Evolutionary conservation across 2,888 invertebrate genomes (phyloP).

Genomic region (Cordilura impudica): DNA sequence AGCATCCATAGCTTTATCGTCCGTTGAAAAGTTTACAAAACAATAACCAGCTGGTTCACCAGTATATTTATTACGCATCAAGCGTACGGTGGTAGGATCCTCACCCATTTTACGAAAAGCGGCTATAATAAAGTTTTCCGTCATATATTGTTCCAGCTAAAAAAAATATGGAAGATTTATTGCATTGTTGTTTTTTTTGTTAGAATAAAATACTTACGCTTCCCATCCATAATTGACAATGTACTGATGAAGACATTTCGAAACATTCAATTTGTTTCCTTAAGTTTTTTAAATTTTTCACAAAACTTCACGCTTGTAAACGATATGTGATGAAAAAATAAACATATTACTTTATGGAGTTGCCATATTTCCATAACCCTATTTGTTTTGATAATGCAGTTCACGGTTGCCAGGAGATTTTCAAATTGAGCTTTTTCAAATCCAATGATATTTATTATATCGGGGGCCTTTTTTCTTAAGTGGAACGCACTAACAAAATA

Average conservation of each 20-base stretch:
- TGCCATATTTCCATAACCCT: neutral
- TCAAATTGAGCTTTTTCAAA: no score
- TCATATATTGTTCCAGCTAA: constrained; percentile 92
- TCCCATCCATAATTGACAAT: constrained; percentile 95
- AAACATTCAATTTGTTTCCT: neutral
- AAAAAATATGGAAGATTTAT: neutral
- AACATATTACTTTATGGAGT: neutral
- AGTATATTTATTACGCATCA: constrained; percentile 95
- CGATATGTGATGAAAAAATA: no score
- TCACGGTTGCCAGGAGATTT: neutral
- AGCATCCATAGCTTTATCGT: constrained; percentile 93
- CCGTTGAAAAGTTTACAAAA: constrained; percentile 92
- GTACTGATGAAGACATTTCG: constrained; percentile 78
- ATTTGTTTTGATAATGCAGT: neutral
- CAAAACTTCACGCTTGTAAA: neutral
- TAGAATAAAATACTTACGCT: constrained; percentile 78
- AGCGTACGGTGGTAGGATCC: constrained; percentile 90
- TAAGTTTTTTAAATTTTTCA: neutral
- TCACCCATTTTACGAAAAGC: constrained; percentile 96
- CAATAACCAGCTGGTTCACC: constrained; percentile 97
- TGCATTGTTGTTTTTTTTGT: no score
- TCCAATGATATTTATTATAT: no score
- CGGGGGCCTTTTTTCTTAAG: no score
- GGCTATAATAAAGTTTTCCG: constrained; percentile 93
- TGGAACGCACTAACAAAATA: no score